Percentiles rank a stretch among this genome's conserved stretches.
Conservation (phyloP, 2,113 vertebrate species). For the Lepidothrix coronata region DNA sequence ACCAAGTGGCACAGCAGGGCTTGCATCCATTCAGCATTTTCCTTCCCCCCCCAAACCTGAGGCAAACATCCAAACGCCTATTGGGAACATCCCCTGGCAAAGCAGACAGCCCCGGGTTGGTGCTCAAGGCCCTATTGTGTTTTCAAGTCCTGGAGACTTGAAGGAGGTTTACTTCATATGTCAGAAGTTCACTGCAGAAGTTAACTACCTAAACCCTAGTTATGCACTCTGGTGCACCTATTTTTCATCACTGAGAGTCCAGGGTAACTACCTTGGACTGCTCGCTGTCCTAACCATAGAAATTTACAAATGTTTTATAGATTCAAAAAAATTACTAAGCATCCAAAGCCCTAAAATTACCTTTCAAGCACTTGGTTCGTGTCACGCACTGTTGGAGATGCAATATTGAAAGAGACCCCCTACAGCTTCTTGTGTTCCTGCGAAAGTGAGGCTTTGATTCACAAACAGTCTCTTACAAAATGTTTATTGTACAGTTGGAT, state of each 20-base stretch:
- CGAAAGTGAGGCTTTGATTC: background rate
- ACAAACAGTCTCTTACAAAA: background rate
- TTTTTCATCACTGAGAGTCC: background rate
- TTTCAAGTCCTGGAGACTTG: background rate
- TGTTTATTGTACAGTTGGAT: background rate
- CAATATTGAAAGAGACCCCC: background rate
- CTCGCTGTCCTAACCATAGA: background rate
- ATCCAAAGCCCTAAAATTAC: background rate
- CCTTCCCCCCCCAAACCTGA: background rate
- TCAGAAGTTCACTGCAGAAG: background rate
- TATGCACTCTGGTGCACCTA: rapidly evolving
- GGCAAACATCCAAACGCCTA: rapidly evolving
- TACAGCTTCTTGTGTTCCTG: background rate
- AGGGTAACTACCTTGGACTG: background rate
- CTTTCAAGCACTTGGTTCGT: background rate
- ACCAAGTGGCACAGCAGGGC: rapidly evolving
- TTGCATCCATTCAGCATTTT: background rate
- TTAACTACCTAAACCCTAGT: background rate
- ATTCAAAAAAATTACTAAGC: background rate
- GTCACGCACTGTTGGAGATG: background rate
- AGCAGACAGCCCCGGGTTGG: background rate
- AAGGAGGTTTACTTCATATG: background rate
- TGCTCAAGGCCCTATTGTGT: background rate
- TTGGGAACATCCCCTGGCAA: background rate
- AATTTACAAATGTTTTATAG: background rate